Conservation (phyloP, 2,888 invertebrate genomes). For the Drosophila basisetae region DNA sequence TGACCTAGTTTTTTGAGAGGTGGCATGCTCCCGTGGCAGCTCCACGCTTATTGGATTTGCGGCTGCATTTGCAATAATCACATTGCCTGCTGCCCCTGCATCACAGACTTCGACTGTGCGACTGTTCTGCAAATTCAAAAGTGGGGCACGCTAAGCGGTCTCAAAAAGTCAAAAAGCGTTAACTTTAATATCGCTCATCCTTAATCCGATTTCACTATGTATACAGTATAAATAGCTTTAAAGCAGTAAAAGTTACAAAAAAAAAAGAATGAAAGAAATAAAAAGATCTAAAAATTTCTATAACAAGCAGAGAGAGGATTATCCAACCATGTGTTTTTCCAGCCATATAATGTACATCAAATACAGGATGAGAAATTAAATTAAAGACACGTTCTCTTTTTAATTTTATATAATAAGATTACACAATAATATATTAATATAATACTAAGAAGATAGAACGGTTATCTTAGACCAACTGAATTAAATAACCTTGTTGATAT, state of each 20-base stretch:
- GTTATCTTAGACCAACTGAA: no score
- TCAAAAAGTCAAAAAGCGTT: constrained; percentile 63
- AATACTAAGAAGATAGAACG: neutral
- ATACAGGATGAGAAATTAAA: neutral
- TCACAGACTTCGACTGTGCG: constrained; percentile 2
- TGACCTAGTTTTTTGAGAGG: constrained; percentile 59
- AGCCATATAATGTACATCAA: neutral
- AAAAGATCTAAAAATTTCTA: neutral
- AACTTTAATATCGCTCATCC: constrained; percentile 43
- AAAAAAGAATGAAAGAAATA: neutral
- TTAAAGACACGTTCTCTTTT: neutral
- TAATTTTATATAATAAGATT: neutral
- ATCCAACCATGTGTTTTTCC: neutral
- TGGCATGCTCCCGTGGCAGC: constrained; percentile 26
- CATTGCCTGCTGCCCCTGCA: constrained; percentile 42
- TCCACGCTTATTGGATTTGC: constrained; percentile 60
- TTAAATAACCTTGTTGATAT: no score
- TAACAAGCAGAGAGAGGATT: neutral
- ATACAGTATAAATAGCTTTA: constrained; percentile 33
- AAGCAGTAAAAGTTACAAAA: neutral
- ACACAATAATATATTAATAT: neutral
- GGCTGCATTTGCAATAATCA: constrained; percentile 64
- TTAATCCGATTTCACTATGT: neutral
- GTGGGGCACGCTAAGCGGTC: constrained; percentile 54
- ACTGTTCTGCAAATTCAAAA: constrained; percentile 30